Evolutionary conservation across 2,797 vertebrate genomes (phyloP).

Genomic region (Cossypha niveicapilla): DNA sequence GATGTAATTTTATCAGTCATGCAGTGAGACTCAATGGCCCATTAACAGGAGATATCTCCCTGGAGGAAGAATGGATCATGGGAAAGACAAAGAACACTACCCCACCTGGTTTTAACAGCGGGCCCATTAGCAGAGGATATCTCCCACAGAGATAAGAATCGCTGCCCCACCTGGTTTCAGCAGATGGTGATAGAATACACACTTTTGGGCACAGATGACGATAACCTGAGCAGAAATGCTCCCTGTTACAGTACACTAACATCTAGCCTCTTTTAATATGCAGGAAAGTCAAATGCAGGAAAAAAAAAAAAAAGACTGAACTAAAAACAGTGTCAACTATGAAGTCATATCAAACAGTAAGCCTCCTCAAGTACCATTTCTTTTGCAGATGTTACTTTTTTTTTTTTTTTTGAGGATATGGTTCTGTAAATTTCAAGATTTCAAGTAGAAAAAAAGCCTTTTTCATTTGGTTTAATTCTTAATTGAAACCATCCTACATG

Average conservation of each 20-base stretch:
- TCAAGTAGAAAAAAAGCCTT: background rate
- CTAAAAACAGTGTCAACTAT: background rate
- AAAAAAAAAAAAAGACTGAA: background rate
- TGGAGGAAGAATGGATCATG: too few species aligned
- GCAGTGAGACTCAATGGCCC: too few species aligned
- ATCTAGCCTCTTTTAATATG: background rate
- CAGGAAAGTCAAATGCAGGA: background rate
- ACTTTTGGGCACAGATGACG: too few species aligned
- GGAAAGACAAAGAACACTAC: too few species aligned
- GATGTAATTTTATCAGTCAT: too few species aligned
- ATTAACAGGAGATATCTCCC: too few species aligned
- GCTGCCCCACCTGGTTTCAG: too few species aligned
- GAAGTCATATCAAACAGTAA: background rate
- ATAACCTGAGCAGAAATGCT: background rate
- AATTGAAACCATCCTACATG: background rate
- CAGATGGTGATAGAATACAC: too few species aligned
- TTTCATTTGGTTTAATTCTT: background rate
- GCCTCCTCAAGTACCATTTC: background rate
- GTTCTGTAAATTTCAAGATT: background rate
- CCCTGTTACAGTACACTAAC: background rate
- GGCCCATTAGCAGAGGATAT: too few species aligned
- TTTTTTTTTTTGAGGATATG: background rate
- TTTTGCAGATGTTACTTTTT: background rate
- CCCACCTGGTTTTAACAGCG: too few species aligned
- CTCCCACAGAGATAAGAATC: too few species aligned